phyloP scores from a whole-genome alignment of 2,888 invertebrate species.

The Crocallis elinguaria region DNA sequence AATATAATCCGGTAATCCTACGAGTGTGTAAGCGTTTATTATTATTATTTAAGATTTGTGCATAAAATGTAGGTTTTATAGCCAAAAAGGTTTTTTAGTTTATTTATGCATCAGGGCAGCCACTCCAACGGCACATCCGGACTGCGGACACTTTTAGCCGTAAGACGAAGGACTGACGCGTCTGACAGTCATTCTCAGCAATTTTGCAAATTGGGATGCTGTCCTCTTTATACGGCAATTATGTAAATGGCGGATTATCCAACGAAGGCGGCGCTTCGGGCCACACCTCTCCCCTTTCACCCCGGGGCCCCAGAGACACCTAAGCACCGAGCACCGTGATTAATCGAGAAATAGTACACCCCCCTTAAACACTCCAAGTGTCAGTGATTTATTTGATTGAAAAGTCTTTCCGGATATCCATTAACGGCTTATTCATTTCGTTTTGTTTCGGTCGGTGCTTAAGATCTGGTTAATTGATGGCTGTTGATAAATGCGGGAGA shows the following conservation, averaged over 20 bases:
- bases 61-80: too few species aligned
- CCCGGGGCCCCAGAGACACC: slow-evolving; percentile 63
- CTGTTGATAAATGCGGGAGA: slow-evolving; percentile 29
- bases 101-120: too few species aligned
- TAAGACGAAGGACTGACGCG: slow-evolving; percentile 47
- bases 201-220: slow-evolving; percentile 84
- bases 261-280: slow-evolving; percentile 75
- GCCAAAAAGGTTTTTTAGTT: too few species aligned
- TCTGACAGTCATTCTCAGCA: slow-evolving; percentile 75
- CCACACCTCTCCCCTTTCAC: slow-evolving; percentile 76
- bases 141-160: not conserved
- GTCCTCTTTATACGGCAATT: slow-evolving; percentile 85
- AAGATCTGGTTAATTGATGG: slow-evolving; percentile 38
- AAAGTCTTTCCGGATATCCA: slow-evolving; percentile 66
- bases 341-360: slow-evolving; percentile 69
- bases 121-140: too few species aligned
- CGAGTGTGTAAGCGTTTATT: too few species aligned
- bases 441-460: slow-evolving; percentile 48
- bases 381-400: slow-evolving; percentile 77
- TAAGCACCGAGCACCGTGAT: slow-evolving; percentile 78
- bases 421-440: slow-evolving; percentile 60
- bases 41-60: too few species aligned
- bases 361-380: slow-evolving; percentile 57
- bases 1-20: too few species aligned
- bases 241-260: slow-evolving; percentile 85